Evolutionary conservation across 2,888 invertebrate genomes (phyloP).

Genomic region (Nematopogon swammerdamellus): DNA sequence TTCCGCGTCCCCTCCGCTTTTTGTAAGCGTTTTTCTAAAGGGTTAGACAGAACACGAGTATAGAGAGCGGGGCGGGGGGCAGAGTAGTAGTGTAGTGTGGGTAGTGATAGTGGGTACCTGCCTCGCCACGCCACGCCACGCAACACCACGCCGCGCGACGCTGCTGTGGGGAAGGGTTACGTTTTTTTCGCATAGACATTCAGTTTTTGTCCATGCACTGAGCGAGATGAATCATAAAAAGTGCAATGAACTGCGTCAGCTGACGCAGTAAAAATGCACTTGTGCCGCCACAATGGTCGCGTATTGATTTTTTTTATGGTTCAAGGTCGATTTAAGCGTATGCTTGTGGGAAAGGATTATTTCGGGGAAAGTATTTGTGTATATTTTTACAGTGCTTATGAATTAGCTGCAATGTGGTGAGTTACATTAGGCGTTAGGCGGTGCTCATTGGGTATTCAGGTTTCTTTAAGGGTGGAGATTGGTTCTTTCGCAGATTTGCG

Average conservation of each 20-base stretch:
- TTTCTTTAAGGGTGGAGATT: too few relatives aligned
- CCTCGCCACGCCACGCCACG: constrained; percentile 29
- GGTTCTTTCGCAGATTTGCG: too few relatives aligned
- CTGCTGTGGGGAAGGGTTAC: constrained; percentile 49
- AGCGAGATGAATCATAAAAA: constrained; percentile 33
- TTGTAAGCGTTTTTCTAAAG: constrained; percentile 51
- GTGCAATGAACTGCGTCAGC: constrained; percentile 53
- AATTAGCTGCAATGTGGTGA: too few relatives aligned
- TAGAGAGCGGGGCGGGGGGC: neutral
- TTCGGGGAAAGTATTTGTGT: too few relatives aligned
- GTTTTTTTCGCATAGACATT: constrained; percentile 35
- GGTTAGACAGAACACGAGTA: constrained; percentile 23
- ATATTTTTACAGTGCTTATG: too few relatives aligned
- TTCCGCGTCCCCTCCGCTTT: constrained; percentile 43
- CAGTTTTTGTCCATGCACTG: constrained; percentile 27
- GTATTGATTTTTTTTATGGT: constrained; percentile 43
- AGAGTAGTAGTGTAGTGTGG: too few relatives aligned
- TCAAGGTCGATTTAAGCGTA: constrained; percentile 35
- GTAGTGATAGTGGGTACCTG: constrained; percentile 42
- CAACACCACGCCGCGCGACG: constrained; percentile 18
- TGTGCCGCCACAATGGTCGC: constrained; percentile 22
- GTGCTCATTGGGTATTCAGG: too few relatives aligned
- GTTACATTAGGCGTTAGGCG: too few relatives aligned
- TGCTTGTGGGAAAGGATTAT: neutral
- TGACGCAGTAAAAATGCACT: constrained; percentile 48